Percentiles rank a stretch among this genome's conserved stretches.
phyloP scores from a whole-genome alignment of 2,113 vertebrate species.

The Physeter macrocephalus region DNA sequence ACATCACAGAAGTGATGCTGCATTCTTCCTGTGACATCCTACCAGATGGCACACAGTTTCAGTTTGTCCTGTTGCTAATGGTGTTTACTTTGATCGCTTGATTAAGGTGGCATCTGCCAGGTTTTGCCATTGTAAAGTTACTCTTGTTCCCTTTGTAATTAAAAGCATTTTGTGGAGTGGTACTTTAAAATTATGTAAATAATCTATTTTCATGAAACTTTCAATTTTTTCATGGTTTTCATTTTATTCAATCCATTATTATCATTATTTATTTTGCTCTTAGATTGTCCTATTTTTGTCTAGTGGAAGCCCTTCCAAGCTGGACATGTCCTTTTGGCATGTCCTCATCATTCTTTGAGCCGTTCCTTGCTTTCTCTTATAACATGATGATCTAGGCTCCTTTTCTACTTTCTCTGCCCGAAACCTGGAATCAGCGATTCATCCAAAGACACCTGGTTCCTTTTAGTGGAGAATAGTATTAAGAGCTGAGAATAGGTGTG shows the following conservation, averaged over 20 bases:
- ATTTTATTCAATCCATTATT: not conserved
- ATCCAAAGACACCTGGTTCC: too few species aligned
- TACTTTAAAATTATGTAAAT: not conserved
- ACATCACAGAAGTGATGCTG: not conserved
- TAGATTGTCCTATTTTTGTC: not conserved
- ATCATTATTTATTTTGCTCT: not conserved
- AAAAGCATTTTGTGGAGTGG: not conserved
- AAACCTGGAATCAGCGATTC: too few species aligned
- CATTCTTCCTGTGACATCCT: not conserved
- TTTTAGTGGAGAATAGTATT: not conserved
- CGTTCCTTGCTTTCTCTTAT: not conserved
- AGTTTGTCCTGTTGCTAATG: not conserved
- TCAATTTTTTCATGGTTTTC: not conserved
- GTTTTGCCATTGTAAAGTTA: not conserved
- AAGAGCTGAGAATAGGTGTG: not conserved
- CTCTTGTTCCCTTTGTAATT: not conserved
- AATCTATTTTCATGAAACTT: not conserved
- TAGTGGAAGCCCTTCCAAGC: not conserved
- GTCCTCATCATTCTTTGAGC: not conserved
- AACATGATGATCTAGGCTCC: not conserved
- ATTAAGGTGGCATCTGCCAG: not conserved
- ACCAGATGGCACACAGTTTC: not conserved
- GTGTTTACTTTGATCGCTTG: not conserved
- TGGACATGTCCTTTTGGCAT: not conserved
- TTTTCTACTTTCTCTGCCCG: not conserved